Evolutionary conservation across 2,797 vertebrate genomes (phyloP), one percentile per base, ranked within the genome.

Genomic region (Sebastes iracundus): DNA sequence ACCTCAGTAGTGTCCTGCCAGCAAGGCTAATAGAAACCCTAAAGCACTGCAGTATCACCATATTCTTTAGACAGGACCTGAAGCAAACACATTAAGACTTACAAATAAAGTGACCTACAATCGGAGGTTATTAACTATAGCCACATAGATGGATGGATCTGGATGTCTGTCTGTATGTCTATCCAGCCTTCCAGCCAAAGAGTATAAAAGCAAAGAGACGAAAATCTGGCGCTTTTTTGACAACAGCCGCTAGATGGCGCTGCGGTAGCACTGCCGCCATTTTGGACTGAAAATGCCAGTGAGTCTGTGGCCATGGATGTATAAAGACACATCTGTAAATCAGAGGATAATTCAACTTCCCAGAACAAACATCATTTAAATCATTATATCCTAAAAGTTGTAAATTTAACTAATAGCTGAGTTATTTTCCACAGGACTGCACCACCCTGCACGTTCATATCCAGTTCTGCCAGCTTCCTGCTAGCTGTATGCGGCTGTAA

Each of bases 1-100:
- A 84, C 81, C 87, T 76, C 74, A 64, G 82, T 30, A 32, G 33
- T 56, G 65, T 77, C 72, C 68, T 75, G 75, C 35, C 75, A 78
- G 79, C 25, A 68, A 66, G 62, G 70, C 63, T 63, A 72, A 80
- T 56, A 76, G 61, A 77, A 79, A 81, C 25, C 67, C 72, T 38
- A 30, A 63, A 80, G 64, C 58, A 67, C 60, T 69, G 53, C 56
- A 79, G 70, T 35, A 61, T 77, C 23, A 46, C 25, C 46, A 42
- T 38, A 74, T 67, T 61, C 27, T 55, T 59, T 58, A 75, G n/a
- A 55, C 63, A 79, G n/a, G 63, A 81, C 69, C 77, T 66, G 28
- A 10, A 61, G 65, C 38, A 79, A 22, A 46, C 33, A 81, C 67
- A 84, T 35, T 62, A 53, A 68, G 20, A 42, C 25, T 66, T 35